Base-by-base conservation (phyloP, 2,113 vertebrate genomes). In the Hipposideros armiger region DNA sequence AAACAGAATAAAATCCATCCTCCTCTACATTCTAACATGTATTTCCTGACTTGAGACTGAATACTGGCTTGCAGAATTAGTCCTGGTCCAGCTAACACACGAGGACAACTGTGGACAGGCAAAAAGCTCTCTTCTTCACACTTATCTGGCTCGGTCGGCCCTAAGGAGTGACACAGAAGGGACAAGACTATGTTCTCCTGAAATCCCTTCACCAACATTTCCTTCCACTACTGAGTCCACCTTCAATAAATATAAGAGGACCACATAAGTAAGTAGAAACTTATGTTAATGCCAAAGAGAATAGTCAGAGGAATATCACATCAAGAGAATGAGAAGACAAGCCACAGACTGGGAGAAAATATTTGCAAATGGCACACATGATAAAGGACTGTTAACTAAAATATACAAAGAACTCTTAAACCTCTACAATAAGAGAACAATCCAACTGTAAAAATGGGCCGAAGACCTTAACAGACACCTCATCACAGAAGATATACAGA, bases 1-100 rank as follows among this genome's bases (percentile, higher is more conserved):
- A 94, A 92, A 80, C 7, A 77, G 17, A 74, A 66, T 56, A 56
- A 91, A 88, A 94, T 11, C 66, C 32, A 28, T 90, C 90, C 42
- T 62, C 66, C 72, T 87, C 26, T 64, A 78, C 92, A 52, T 87
- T 86, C 67, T 66, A 64, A 94, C 90, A 80, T 64, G 20, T 2
- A 73, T 3, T 92, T 36, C 36, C 14, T 86, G 62, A 81, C 50
- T 64, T 93, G 13, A 26, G 36, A 73, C 36, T 50, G 4, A 69
- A 73, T 6, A 52, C 42, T 70, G n/a, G 28, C 32, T 85, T 96
- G 17, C 52, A 73, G 36, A 81, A 78, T 90, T 24, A 11, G 32
- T 45, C 5, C 2, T 47, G 50, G 22, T 16, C 45, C 19, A 60
- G 24, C 14, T 20, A 90, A 54, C 5, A 69, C 1, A 9, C 24